Evolutionary conservation across 2,797 vertebrate genomes (phyloP), one percentile per base, ranked within the genome.

Genomic region (Selene dorsalis): DNA sequence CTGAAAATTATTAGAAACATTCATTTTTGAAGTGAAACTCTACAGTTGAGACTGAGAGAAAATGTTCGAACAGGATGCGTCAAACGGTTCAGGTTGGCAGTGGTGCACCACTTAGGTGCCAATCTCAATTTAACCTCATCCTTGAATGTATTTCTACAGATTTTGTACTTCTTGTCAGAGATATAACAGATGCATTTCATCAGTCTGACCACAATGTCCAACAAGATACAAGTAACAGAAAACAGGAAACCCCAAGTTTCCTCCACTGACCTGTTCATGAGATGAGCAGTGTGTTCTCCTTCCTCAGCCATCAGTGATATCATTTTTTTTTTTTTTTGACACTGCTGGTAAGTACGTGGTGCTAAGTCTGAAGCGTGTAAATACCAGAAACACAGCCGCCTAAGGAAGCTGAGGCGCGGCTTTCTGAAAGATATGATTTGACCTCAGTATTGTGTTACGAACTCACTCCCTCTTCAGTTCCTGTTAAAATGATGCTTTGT

Each of bases 51-150:
- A 38, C 3, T 2, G 17, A 1, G 22, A 28, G 18, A 52, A 4
- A 10, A 63, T 45, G 24, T 43, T 16, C 65, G 6, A 60, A 77
- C 83, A 91, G 87, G 82, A 91, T 87, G 80, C 82, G 75, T 80
- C 84, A 43, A 83, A 69, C 70, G 52, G 74, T 63, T 73, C 32
- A 60, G 53, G 47, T 22, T 82, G 43, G 50, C 48, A 43, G 22
- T 17, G 52, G 20, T 17, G 41, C 41, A 16, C 11, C 39, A 38
- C 1, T 26, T 32, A 53, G n/a, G 47, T 9, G 20, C 22, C 2
- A 38, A 24, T 16, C 17, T 11, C 8, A 14, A n/a, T 30, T 26
- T 1, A n/a, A 18, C 0, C 17, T 17, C n/a, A 8, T 35, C n/a
- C 11, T 35, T 14, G 6, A 41, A 59, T 55, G 8, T 20, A 26